Evolutionary conservation across 2,888 invertebrate species (phyloP), one percentile per base, ranked within the genome.

Genomic region (Pocota personata): DNA sequence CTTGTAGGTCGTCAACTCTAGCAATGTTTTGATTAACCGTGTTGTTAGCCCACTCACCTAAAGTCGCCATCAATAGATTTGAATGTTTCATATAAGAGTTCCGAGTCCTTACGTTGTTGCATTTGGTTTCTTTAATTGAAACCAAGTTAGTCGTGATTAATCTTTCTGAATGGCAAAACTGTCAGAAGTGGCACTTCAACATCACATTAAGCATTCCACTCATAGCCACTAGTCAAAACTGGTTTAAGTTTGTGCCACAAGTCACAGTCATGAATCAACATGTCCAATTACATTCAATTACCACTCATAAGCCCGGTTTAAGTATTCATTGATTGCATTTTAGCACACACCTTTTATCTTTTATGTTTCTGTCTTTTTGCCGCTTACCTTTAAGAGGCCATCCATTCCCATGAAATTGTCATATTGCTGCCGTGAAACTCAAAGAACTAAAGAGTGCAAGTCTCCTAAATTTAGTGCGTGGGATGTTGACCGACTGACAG

Each of bases 231-330:
- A 40, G 1, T 30, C 32, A 8, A 19, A 69, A 52, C 66, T 48
- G 37, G 66, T 66, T 43, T 60, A 30, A 30, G 14, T 40, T 32
- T 55, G 16, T 55, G 52, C 60, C 69, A 62, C 69, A 82, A 52
- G 67, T 62, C 69, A 52, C 60, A 75, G 66, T 30, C 24, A 75
- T 58, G 43, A 71, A 71, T 71, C 71, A 55, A 46, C 71, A 62
- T 78, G 78, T 78, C 62, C 55, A 71, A 78, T 78, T 78, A 78
- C 35, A 69, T 75, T 67, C 80, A 69, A 82, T 82, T 75, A 75
- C 75, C 35, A 35, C 52, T 37, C 67, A 50, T 75, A 50, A 62
- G 67, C 52, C 37, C 19, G 21, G 40, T 19, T 37, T 50, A 67
- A 50, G 57, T 60, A 60, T 55, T 48, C 67, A 62, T 37, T 62